phyloP scores from a whole-genome alignment of 2,888 invertebrate species.

The Macrosiphum euphorbiae region DNA sequence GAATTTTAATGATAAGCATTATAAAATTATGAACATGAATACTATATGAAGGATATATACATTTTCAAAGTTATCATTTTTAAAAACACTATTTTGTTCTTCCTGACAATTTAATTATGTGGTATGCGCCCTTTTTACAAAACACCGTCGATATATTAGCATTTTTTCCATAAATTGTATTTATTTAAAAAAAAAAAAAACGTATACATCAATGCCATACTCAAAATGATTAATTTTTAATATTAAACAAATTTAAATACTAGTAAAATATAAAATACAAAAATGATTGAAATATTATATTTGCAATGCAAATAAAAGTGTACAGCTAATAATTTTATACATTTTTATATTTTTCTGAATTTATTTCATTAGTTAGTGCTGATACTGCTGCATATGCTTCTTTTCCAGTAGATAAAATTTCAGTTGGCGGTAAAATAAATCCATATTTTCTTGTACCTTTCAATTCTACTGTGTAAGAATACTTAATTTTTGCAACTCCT shows the following conservation, averaged over 20 bases:
- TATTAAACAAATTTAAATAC: not conserved
- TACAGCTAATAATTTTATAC: conserved; percentile 9
- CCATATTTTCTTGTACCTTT: conserved; percentile 82
- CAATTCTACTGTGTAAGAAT: conserved; percentile 81
- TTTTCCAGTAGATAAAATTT: conserved; percentile 81
- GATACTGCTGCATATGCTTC: conserved; percentile 85
- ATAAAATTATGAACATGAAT: too few species aligned
- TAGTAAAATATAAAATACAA: not conserved
- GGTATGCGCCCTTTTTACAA: too few species aligned
- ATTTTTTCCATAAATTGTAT: not conserved
- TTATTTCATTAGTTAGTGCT: conserved; percentile 73
- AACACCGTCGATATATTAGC: not conserved
- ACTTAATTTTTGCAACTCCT: conserved; percentile 80
- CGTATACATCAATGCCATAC: not conserved
- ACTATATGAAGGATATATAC: too few species aligned
- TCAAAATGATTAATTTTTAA: not conserved
- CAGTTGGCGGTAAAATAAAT: conserved; percentile 82
- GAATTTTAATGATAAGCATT: too few species aligned
- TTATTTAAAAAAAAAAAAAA: not conserved
- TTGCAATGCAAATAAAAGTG: not conserved
- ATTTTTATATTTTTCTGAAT: conserved; percentile 26
- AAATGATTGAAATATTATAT: not conserved
- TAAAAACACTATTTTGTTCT: too few species aligned
- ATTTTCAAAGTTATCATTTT: too few species aligned
- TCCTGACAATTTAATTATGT: too few species aligned